phyloP scores from a whole-genome alignment of 2,113 vertebrate genomes.

The Noturus placidus region DNA sequence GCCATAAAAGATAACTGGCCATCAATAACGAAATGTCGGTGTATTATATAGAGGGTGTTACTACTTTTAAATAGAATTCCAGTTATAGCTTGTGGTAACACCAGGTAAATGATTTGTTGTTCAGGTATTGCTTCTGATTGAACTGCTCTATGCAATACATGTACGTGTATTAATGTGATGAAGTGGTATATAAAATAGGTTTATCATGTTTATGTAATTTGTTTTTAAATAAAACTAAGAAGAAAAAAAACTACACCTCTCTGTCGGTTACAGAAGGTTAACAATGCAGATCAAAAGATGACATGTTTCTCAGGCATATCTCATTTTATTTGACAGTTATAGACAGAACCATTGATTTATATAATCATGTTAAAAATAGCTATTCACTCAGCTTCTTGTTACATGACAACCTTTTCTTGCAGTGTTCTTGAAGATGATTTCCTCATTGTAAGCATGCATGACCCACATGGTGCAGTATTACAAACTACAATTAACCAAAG shows the following conservation, averaged over 20 bases:
- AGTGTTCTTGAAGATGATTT: not conserved
- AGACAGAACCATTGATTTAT: not conserved
- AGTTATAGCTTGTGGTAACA: not conserved
- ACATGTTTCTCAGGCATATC: not conserved
- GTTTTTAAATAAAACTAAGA: not conserved
- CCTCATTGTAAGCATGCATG: not conserved
- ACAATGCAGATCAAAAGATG: not conserved
- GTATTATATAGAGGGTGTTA: not conserved
- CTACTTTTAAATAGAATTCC: not conserved
- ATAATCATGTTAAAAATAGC: not conserved
- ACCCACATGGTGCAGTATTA: not conserved
- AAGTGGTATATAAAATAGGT: not conserved
- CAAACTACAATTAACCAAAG: not conserved
- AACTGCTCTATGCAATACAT: not conserved
- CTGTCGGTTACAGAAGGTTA: not conserved
- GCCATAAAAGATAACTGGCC: not conserved
- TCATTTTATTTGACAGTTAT: not conserved
- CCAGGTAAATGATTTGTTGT: not conserved
- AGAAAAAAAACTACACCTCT: not conserved
- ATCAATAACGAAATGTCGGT: not conserved
- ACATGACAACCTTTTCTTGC: not conserved
- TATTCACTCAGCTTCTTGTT: not conserved
- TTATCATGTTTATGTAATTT: not conserved
- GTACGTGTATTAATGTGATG: not conserved
- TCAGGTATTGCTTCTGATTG: not conserved